These are phyloP conservation scores for Cossypha heuglini DNA, from an alignment of 2,797 vertebrate genomes.

Conservation along the genomic window DNA sequence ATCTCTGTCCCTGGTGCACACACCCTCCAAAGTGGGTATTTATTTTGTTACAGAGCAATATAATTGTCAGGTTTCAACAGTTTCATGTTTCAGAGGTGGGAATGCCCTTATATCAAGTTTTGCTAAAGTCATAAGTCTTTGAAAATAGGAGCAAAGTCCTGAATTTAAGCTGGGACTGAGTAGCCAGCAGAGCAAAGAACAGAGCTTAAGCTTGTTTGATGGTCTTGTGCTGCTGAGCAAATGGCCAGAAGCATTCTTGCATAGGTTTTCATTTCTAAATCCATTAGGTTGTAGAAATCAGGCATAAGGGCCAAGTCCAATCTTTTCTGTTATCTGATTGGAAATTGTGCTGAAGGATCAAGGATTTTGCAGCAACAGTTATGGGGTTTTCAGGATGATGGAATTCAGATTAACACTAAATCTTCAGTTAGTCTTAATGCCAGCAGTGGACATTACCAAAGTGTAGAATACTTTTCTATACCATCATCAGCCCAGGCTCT, in stretches of 20 bases:
- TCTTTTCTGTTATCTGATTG: not conserved
- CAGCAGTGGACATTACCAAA: not conserved
- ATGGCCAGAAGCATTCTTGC: not conserved
- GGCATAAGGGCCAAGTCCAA: not conserved
- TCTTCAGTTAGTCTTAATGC: not conserved
- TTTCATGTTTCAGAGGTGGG: not conserved
- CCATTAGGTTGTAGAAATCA: not conserved
- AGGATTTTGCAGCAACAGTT: not conserved
- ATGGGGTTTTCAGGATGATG: not conserved
- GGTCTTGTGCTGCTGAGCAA: not conserved
- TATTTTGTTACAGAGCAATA: not conserved
- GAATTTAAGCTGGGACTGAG: not conserved
- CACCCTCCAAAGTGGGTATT: not conserved
- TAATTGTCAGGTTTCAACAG: not conserved
- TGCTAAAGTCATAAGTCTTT: not conserved
- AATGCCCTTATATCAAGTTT: not conserved
- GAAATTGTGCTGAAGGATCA: not conserved
- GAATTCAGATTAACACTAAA: not conserved
- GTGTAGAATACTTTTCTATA: not conserved
- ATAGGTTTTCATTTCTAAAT: not conserved
- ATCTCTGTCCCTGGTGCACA: not conserved
- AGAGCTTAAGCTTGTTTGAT: not conserved
- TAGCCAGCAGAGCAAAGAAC: not conserved
- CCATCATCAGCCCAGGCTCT: not conserved
- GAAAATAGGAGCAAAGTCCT: not conserved